phyloP scores from a whole-genome alignment of 2,113 vertebrate genomes.

The Xiphophorus couchianus region DNA sequence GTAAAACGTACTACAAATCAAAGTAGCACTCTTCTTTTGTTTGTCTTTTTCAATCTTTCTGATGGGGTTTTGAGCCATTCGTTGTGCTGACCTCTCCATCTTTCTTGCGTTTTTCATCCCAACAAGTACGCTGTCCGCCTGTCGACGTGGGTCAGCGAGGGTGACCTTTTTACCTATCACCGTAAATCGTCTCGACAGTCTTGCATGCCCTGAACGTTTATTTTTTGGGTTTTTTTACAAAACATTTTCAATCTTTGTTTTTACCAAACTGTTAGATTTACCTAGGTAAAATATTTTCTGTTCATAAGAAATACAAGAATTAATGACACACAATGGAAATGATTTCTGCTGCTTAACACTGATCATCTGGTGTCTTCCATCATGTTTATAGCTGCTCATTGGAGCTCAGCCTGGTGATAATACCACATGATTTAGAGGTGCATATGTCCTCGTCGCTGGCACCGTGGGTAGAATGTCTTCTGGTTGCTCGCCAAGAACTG shows the following conservation, averaged over 20 bases:
- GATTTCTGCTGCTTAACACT: constrained; percentile 41
- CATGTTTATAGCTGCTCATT: constrained; percentile 59
- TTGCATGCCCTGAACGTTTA: background rate
- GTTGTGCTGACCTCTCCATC: constrained; percentile 58
- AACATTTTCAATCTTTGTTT: background rate
- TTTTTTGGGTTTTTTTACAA: background rate
- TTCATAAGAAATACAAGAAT: constrained; percentile 19
- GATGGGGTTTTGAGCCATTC: constrained; percentile 44
- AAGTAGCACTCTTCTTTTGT: constrained; percentile 2
- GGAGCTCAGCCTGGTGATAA: constrained; percentile 60
- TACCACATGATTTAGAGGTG: constrained; percentile 66
- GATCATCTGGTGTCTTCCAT: constrained; percentile 69
- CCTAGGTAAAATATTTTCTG: background rate
- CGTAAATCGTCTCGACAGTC: constrained; percentile 54
- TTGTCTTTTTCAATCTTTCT: constrained; percentile 16
- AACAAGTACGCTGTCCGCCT: constrained; percentile 41
- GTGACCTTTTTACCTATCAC: constrained; percentile 58
- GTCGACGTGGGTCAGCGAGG: constrained; percentile 29
- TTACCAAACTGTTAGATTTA: background rate
- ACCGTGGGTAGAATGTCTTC: constrained; percentile 25
- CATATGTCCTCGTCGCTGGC: constrained; percentile 57
- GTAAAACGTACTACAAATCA: constrained; percentile 85
- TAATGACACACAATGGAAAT: constrained; percentile 51
- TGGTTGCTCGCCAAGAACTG: constrained; percentile 37
- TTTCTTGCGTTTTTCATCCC: constrained; percentile 26